Percentiles rank a stretch among this genome's conserved stretches.
phyloP scores from a whole-genome alignment of 37 sponge, comb jelly and placozoan species.

The Cliona cf. orientalis region DNA sequence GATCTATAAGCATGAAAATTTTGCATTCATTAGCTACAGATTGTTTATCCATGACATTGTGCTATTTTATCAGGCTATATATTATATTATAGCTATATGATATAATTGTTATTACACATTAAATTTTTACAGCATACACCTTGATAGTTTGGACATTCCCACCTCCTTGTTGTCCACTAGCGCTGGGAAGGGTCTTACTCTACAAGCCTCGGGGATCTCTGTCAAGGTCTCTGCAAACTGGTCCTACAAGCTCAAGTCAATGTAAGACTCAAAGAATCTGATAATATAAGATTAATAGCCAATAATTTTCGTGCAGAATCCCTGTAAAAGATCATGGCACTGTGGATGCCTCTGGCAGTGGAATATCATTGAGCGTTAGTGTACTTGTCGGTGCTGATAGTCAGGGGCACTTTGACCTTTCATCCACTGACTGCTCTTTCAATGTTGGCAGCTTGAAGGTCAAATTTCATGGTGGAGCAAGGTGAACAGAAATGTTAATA shows the following conservation, averaged over 20 bases:
- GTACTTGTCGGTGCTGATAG: slow-evolving; percentile 45
- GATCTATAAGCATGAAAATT: neutral
- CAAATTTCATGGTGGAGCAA: slow-evolving; percentile 87
- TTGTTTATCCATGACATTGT: too few species aligned
- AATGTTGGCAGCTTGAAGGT: slow-evolving; percentile 65
- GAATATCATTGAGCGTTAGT: slow-evolving; percentile 28
- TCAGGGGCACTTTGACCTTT: slow-evolving; percentile 64
- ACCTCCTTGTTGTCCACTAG: slow-evolving; percentile 53
- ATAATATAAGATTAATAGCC: too few species aligned
- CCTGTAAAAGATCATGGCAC: slow-evolving; percentile 63
- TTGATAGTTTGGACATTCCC: slow-evolving; percentile 48
- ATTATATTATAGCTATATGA: too few species aligned
- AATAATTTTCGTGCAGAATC: too few species aligned
- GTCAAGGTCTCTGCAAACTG: slow-evolving; percentile 63
- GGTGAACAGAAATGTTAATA: too few species aligned
- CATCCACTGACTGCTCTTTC: slow-evolving; percentile 54
- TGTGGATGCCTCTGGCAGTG: slow-evolving; percentile 43
- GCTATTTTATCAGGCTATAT: too few species aligned
- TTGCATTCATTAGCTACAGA: neutral
- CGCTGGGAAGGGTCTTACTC: slow-evolving; percentile 40
- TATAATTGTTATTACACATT: too few species aligned
- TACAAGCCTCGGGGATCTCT: slow-evolving; percentile 60
- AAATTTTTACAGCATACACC: slow-evolving; percentile 49
- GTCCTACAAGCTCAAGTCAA: slow-evolving; percentile 63
- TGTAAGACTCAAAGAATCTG: slow-evolving; percentile 45